A percentile compares a stretch with the other conserved stretches of the same genome.
phyloP scores from a whole-genome alignment of 2,888 invertebrate species.

The Allygus modestus region DNA sequence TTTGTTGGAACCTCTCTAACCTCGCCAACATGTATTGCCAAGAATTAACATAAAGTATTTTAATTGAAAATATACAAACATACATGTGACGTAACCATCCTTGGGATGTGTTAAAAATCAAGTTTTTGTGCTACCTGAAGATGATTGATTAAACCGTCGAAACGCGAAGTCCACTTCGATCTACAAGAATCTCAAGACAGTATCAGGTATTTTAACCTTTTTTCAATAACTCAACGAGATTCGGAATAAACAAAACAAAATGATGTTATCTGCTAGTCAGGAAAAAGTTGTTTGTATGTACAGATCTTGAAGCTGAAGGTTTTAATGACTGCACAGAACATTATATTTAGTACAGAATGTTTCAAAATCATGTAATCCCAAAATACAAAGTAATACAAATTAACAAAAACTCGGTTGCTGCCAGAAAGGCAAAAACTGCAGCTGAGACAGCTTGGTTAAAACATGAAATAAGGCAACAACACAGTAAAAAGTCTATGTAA shows the following conservation, averaged over 20 bases:
- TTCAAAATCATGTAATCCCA: slow-evolving; percentile 16
- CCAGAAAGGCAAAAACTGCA: slow-evolving; percentile 17
- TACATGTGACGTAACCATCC: too few species aligned
- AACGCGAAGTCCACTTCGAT: too few species aligned
- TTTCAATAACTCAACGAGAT: too few species aligned
- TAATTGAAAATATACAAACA: too few species aligned
- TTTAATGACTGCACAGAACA: neutral
- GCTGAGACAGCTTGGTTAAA: slow-evolving; percentile 21
- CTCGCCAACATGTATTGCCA: too few species aligned
- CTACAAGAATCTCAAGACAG: too few species aligned
- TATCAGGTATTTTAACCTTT: too few species aligned
- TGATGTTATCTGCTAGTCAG: neutral
- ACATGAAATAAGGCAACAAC: neutral
- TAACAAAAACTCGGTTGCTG: neutral
- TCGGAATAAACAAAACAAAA: neutral
- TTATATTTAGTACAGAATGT: neutral
- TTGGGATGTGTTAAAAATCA: too few species aligned
- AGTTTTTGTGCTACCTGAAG: too few species aligned
- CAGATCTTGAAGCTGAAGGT: neutral
- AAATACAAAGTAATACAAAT: neutral
- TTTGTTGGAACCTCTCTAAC: too few species aligned
- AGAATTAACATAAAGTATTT: too few species aligned
- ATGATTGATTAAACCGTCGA: too few species aligned
- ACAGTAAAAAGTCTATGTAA: neutral
- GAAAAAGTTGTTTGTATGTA: slow-evolving; percentile 7